Percentiles rank a stretch among this genome's conserved stretches.
Conservation (phyloP, 2,797 vertebrate genomes). For the Tapirus indicus region DNA sequence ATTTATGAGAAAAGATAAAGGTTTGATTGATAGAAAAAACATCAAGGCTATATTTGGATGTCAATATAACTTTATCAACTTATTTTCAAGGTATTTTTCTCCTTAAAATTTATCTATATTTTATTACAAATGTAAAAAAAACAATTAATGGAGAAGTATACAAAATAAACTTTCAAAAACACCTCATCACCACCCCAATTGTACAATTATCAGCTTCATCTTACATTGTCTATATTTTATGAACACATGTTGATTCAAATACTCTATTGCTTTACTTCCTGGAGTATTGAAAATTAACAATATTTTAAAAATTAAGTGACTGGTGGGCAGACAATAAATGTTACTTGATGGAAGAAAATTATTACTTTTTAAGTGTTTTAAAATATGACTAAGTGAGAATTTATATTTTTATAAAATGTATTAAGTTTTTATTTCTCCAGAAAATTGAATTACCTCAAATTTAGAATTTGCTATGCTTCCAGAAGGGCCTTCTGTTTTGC, state of each 20-base stretch:
- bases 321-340: background rate
- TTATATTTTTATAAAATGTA: background rate
- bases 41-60: background rate
- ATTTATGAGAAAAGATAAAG: background rate
- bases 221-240: background rate
- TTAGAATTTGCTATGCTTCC: background rate
- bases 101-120: background rate
- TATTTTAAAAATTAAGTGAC: background rate
- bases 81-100: background rate
- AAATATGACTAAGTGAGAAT: background rate
- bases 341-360: background rate
- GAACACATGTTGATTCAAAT: background rate
- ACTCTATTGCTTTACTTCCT: background rate
- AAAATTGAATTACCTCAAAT: conserved; percentile 2
- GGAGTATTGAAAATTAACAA: background rate
- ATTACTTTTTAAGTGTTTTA: background rate
- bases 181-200: background rate
- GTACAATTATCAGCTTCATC: background rate
- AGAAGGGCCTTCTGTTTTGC: background rate
- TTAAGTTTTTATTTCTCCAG: background rate
- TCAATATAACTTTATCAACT: background rate
- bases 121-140: background rate
- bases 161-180: background rate
- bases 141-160: background rate
- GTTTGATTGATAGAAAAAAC: background rate